Base-by-base conservation (phyloP, 2,113 vertebrate genomes). In the Eleginops maclovinus region DNA sequence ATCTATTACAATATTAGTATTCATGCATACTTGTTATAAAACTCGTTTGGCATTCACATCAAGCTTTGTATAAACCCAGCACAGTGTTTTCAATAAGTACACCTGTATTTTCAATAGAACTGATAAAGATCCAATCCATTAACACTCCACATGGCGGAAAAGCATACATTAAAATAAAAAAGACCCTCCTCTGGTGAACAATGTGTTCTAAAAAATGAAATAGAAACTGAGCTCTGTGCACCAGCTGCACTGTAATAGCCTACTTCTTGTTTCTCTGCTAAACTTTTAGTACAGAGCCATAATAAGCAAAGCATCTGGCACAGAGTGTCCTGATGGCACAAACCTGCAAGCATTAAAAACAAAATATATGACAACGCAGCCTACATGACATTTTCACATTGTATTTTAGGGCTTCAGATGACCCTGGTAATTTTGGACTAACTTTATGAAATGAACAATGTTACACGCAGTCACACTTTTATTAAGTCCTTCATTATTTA, bases 231-330 rank as follows among this genome's bases (percentile, higher is more conserved):
- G 54, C 41, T 17, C 12, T 17, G 53, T 26, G 19, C 21, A 76
- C 59, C 85, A 81, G 75, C 71, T 82, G 81, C 56, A 76, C 59
- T 41, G 21, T 74, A 66, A 77, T 89, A 36, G 31, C 31, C 31
- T 36, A 41, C 24, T 77, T 84, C 69, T 82, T 19, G 75, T 81
- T 86, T 84, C 53, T 73, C 71, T 71, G 64, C 82, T 55, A 44
- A 67, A 66, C 64, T 59, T 85, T 90, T 82, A 44, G 63, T 86
- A 63, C 72, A 68, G 64, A 55, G 13, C 79, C 76, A 89, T 87
- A 82, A 89, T 86, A 82, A 81, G 67, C 55, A 51, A 79, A 84
- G 70, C 83, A 86, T 81, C 85, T 91, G 79, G 72, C 74, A 36
- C 60, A n/a, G 40, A 3, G 28, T 72, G 72, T 75, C 54, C 72